Conservation (phyloP, 2,888 invertebrate genomes). For the Sepioteuthis lessoniana region DNA sequence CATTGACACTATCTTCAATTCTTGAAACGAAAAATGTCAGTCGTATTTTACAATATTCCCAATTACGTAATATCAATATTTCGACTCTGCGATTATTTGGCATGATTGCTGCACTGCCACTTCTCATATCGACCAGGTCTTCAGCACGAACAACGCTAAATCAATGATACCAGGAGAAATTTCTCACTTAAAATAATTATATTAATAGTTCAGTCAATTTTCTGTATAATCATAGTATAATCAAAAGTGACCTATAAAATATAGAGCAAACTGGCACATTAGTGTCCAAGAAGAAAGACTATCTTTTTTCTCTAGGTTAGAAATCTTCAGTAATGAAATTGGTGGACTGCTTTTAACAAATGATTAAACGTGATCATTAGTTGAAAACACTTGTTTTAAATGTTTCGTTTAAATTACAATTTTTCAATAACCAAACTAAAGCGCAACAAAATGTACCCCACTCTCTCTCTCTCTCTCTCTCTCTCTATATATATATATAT, state of each 20-base stretch:
- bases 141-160: background rate
- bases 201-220: constrained; percentile 20
- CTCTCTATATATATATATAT: too few relatives aligned
- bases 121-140: background rate
- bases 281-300: background rate
- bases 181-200: constrained; percentile 1
- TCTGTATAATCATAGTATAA: background rate
- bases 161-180: background rate
- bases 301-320: background rate
- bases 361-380: background rate
- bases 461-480: background rate
- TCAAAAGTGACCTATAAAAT: background rate
- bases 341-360: background rate
- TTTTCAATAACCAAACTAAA: background rate
- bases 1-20: background rate
- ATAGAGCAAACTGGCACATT: background rate
- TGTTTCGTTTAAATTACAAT: background rate
- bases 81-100: background rate
- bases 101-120: background rate
- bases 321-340: background rate
- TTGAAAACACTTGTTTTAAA: background rate
- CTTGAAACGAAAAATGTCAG: background rate
- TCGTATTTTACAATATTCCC: background rate
- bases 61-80: background rate
- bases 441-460: background rate